These are phyloP conservation scores for Drosophila leonis DNA, from an alignment of 2,888 invertebrate species.

Conservation along the genomic window DNA sequence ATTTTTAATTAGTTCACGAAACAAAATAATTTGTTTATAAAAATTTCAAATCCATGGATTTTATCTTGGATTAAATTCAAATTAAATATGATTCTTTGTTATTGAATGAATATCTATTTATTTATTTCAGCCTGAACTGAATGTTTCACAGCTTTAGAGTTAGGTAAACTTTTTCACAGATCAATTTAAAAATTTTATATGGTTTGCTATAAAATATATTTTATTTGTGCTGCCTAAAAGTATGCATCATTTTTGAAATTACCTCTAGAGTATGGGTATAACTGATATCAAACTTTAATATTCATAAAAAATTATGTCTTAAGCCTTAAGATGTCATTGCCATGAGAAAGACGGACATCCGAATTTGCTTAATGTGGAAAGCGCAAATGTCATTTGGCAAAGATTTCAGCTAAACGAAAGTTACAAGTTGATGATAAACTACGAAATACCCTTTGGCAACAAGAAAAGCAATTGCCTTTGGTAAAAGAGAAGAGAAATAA, in stretches of 20 bases:
- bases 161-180: too few species aligned
- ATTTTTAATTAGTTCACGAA: too few species aligned
- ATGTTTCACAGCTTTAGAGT: too few species aligned
- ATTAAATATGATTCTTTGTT: too few species aligned
- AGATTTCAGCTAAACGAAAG: slow-evolving; percentile 9
- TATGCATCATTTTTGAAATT: background rate
- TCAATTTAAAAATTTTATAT: too few species aligned
- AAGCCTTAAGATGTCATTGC: background rate
- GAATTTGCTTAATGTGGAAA: slow-evolving; percentile 11
- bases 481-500: background rate
- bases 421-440: background rate
- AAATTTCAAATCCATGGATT: too few species aligned
- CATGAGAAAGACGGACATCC: background rate
- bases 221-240: background rate
- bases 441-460: slow-evolving; percentile 5
- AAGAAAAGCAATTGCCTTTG: background rate
- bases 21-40: too few species aligned
- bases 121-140: too few species aligned
- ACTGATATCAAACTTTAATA: background rate
- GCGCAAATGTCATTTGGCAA: slow-evolving; percentile 48
- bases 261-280: background rate
- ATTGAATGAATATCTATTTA: too few species aligned
- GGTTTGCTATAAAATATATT: too few species aligned
- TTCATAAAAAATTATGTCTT: background rate
- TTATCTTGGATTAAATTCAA: too few species aligned